phyloP scores from a whole-genome alignment of 2,888 invertebrate species.

The Abrostola triplasia region DNA sequence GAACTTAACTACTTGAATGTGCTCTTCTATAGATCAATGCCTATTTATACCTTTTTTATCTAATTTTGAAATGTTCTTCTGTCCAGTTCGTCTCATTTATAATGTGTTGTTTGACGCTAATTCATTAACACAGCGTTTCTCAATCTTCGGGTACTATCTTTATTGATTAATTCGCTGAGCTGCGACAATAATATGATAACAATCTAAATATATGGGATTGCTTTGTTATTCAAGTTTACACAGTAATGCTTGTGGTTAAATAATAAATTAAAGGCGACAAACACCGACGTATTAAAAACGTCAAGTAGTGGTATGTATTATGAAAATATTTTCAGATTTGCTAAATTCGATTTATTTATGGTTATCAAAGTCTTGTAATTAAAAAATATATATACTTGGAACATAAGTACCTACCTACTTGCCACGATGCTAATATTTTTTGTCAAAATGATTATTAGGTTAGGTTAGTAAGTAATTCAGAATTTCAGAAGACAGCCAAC shows the following conservation, averaged over 20 bases:
- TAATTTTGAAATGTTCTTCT: conserved; percentile 76
- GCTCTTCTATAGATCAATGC: conserved; percentile 72
- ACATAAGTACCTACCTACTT: no score
- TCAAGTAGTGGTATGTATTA: neutral
- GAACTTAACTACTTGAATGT: conserved; percentile 78
- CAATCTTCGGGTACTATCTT: conserved; percentile 67
- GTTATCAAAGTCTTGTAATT: no score
- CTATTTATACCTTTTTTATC: conserved; percentile 85
- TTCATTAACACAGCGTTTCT: conserved; percentile 75
- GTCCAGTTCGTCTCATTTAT: conserved; percentile 78
- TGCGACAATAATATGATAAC: conserved; percentile 9
- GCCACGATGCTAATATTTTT: no score
- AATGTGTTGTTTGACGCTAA: conserved; percentile 75
- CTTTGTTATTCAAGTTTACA: conserved; percentile 2
- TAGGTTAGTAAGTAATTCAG: no score
- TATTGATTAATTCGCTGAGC: conserved; percentile 35
- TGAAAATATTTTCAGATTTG: neutral
- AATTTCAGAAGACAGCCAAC: no score
- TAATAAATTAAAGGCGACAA: neutral
- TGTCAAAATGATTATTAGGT: no score
- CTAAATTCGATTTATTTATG: neutral
- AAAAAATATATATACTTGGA: no score
- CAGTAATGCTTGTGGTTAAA: neutral
- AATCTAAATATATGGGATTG: conserved; percentile 7
- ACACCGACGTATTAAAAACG: neutral